phyloP scores from a whole-genome alignment of 2,888 invertebrate species.

The Physocephala rufipes region DNA sequence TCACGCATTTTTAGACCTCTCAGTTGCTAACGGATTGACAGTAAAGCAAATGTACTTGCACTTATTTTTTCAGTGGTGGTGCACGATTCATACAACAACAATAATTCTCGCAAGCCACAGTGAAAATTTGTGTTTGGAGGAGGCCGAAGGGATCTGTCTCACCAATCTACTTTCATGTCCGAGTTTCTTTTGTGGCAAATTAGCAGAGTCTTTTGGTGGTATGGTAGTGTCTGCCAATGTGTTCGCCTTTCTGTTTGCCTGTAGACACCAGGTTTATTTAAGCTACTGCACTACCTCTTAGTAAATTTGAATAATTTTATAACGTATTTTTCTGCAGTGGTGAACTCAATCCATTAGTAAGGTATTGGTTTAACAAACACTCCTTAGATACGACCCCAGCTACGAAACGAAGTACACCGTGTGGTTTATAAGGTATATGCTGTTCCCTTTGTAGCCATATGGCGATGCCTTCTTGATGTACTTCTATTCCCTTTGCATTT shows the following conservation, averaged over 20 bases:
- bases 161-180: too few species aligned
- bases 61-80: too few species aligned
- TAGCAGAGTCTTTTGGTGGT: background rate
- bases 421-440: slow-evolving; percentile 15
- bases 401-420: slow-evolving; percentile 32
- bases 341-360: background rate
- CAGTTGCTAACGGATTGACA: too few species aligned
- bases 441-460: background rate
- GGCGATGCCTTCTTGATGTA: background rate
- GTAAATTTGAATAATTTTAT: slow-evolving; percentile 49
- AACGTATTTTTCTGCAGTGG: slow-evolving; percentile 44
- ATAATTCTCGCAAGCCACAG: too few species aligned
- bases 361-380: background rate
- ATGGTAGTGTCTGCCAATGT: background rate
- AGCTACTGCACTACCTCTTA: slow-evolving; percentile 23
- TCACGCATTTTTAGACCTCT: too few species aligned
- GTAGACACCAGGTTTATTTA: background rate
- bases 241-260: background rate
- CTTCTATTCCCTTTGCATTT: background rate
- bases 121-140: too few species aligned
- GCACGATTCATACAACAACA: too few species aligned
- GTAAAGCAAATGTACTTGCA: too few species aligned
- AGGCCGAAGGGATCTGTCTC: too few species aligned
- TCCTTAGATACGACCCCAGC: background rate
- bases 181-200: background rate